Base-by-base conservation (phyloP, 2,888 invertebrate species). In the Morpho achilles region DNA sequence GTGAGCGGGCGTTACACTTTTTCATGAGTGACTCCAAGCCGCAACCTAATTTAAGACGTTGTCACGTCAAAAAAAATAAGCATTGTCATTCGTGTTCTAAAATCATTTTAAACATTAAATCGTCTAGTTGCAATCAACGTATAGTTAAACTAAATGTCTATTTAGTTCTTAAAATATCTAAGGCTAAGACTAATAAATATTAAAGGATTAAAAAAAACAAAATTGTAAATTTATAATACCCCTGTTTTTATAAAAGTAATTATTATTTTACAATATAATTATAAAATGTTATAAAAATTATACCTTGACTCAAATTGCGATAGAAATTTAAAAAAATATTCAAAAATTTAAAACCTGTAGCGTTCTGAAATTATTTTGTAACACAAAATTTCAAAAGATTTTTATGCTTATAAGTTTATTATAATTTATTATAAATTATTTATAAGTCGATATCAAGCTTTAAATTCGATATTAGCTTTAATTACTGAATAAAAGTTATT, bases 401-500 rank as follows among this genome's bases (percentile, higher is more conserved):
- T 8, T 16, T 8, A n/a, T 44, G n/a, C 23, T 22, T 44, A 3
- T 32, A 32, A 39, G 10, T 52, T 52, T 46, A 40, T 48, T 16
- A 42, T 53, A 40, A 48, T 52, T 58, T 53, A 61, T 66, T 67
- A 55, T 62, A 48, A 47, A 61, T 67, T 66, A 58, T 67, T 69
- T 75, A 72, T 82, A 83, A 84, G 84, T 87, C 77, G 80, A 82
- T 83, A 78, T 80, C 76, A 87, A 89, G 89, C 89, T 90, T 90
- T 90, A 90, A 90, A 89, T 87, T 89, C 77, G 82, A 86, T 83
- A 77, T 89, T 88, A 90, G 89, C 89, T 90, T 90, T 90, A 90
- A 89, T 89, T 86, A 85, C 77, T 64, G 69, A 70, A 74, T 84
- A 80, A 82, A 79, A 72, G 72, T 76, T 78, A 77, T 72, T 56